Conservation (phyloP, 2,797 vertebrate species). For the Pantherophis vulpinus region DNA sequence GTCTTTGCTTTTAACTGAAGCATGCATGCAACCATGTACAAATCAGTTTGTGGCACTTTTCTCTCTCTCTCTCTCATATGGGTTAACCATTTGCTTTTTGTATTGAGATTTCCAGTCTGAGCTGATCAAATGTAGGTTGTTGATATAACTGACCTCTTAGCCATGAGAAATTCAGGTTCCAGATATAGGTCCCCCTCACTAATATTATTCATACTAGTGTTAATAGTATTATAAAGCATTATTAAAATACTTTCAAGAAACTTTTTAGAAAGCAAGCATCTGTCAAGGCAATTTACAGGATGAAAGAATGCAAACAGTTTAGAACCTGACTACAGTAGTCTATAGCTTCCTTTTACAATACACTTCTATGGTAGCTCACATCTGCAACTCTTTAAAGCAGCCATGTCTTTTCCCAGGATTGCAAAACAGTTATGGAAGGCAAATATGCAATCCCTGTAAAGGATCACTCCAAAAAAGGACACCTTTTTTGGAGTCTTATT, state of each 20-base stretch:
- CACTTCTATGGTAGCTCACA: neutral
- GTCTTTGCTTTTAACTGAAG: neutral
- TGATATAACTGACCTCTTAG: neutral
- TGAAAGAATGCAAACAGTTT: neutral
- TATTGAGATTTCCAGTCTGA: neutral
- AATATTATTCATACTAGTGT: neutral
- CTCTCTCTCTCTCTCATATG: neutral
- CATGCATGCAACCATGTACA: neutral
- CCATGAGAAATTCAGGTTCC: neutral
- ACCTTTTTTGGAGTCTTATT: neutral
- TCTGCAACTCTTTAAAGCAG: neutral
- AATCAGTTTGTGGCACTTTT: neutral
- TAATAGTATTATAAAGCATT: neutral
- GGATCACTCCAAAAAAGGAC: neutral
- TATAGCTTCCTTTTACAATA: neutral
- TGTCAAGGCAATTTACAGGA: neutral
- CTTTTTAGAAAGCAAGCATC: neutral
- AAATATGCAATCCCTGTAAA: neutral
- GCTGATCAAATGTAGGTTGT: neutral
- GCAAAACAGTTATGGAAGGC: neutral
- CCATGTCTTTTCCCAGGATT: neutral
- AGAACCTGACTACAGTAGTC: neutral
- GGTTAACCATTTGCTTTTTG: neutral
- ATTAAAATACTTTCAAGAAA: neutral
- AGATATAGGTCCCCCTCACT: neutral